A percentile compares a stretch with the other conserved stretches of the same genome.
Evolutionary conservation across 2,797 vertebrate genomes (phyloP).

Genomic region (Microchirus variegatus): DNA sequence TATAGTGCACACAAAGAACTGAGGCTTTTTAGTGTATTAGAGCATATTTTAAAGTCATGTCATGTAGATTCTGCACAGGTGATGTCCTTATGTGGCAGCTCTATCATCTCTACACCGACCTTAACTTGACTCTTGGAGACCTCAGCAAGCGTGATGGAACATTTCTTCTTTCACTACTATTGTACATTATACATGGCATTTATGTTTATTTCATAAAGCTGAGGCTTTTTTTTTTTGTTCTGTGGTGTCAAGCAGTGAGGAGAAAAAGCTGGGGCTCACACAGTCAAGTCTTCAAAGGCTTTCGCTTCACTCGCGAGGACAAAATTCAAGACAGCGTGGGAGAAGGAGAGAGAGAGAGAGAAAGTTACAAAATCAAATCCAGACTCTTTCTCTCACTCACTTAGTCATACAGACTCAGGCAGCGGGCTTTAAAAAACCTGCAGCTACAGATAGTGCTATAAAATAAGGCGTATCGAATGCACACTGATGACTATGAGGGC

Average conservation of each 20-base stretch:
- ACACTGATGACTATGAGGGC: neutral
- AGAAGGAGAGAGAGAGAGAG: constrained; percentile 26
- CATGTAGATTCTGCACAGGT: too few relatives aligned
- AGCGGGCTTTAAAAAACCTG: neutral
- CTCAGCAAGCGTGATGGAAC: too few relatives aligned
- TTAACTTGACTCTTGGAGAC: too few relatives aligned
- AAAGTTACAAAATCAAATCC: constrained; percentile 4
- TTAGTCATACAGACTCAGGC: neutral
- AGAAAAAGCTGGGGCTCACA: constrained; percentile 32
- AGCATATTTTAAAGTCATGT: neutral
- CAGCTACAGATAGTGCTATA: neutral
- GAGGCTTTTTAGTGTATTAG: neutral
- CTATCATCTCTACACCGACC: too few relatives aligned
- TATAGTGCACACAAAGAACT: neutral
- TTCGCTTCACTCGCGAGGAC: constrained; percentile 32
- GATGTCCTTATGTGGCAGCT: too few relatives aligned
- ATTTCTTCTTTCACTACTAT: neutral
- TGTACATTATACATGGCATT: constrained; percentile 11
- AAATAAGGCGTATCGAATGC: neutral
- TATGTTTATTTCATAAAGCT: constrained; percentile 54
- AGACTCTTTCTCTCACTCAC: neutral
- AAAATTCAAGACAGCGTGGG: constrained; percentile 52
- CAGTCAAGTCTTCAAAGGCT: constrained; percentile 54
- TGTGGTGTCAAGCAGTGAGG: constrained; percentile 42
- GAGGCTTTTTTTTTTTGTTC: constrained; percentile 1